Evolutionary conservation across 2,113 vertebrate species (phyloP).

Genomic region (Propithecus coquereli): DNA sequence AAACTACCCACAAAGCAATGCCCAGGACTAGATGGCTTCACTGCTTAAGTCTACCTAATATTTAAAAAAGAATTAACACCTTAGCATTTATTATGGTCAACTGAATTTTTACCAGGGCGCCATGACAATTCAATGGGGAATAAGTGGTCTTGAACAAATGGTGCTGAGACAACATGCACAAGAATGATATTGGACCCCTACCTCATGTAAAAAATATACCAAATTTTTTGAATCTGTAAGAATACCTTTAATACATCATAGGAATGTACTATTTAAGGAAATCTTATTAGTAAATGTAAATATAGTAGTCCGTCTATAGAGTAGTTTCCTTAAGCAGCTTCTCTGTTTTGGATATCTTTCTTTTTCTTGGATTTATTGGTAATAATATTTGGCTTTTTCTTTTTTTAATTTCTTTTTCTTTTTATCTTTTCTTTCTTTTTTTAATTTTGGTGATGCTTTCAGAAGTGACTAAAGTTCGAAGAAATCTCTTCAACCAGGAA

Average conservation of each 20-base stretch:
- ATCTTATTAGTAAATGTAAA: not conserved
- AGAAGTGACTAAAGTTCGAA: constrained; percentile 97
- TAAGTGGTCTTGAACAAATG: not conserved
- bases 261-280: not conserved
- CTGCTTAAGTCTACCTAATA: not conserved
- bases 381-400: not conserved
- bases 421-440: not conserved
- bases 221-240: not conserved
- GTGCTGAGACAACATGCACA: not conserved
- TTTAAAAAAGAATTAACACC: not conserved
- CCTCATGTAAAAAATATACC: not conserved
- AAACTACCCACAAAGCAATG: not conserved
- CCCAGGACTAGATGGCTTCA: not conserved
- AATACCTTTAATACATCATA: not conserved
- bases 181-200: not conserved
- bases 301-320: not conserved
- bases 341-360: not conserved
- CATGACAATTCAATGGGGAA: not conserved
- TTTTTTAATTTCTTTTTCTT: not conserved
- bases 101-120: not conserved
- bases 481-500: constrained; percentile 94
- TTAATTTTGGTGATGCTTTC: constrained; percentile 30
- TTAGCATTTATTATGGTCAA: not conserved
- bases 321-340: not conserved
- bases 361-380: not conserved